Percentiles rank a stretch among this genome's conserved stretches.
These are phyloP conservation scores for Papilio elwesi DNA, from an alignment of 2,888 invertebrate genomes.

Conservation along the genomic window DNA sequence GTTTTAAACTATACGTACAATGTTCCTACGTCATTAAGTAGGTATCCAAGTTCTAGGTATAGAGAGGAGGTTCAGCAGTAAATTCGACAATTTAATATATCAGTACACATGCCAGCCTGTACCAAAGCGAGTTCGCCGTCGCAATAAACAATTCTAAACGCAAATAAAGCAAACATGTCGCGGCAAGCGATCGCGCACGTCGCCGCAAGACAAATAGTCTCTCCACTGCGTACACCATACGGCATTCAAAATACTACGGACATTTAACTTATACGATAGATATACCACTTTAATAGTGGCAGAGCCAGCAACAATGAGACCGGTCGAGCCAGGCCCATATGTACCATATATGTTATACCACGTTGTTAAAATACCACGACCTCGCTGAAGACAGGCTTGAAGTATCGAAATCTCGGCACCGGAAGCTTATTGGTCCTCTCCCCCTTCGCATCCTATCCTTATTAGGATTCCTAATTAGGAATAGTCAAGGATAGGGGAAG, in stretches of 20 bases:
- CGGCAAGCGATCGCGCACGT: conserved; percentile 71
- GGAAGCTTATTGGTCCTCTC: too few species aligned
- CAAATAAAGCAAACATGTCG: conserved; percentile 68
- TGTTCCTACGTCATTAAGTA: conserved; percentile 2
- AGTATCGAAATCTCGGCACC: too few species aligned
- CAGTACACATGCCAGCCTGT: conserved; percentile 23
- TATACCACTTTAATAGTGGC: too few species aligned
- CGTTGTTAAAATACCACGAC: too few species aligned
- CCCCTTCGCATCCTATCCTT: too few species aligned
- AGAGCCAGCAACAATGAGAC: too few species aligned
- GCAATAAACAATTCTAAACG: conserved; percentile 42
- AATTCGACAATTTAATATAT: conserved; percentile 37
- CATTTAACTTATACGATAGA: conserved; percentile 1
- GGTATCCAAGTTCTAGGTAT: neutral
- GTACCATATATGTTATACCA: too few species aligned
- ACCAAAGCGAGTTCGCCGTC: conserved; percentile 33
- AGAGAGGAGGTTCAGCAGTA: conserved; percentile 1
- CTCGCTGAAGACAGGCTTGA: too few species aligned
- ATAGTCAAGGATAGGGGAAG: too few species aligned
- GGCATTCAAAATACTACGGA: conserved; percentile 43
- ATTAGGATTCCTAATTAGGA: too few species aligned
- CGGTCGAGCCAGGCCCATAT: too few species aligned
- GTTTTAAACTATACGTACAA: neutral
- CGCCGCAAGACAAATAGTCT: conserved; percentile 73
- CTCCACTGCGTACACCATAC: conserved; percentile 42